Conservation (phyloP, 2,888 invertebrate species). For the Ophion obscuratus region DNA sequence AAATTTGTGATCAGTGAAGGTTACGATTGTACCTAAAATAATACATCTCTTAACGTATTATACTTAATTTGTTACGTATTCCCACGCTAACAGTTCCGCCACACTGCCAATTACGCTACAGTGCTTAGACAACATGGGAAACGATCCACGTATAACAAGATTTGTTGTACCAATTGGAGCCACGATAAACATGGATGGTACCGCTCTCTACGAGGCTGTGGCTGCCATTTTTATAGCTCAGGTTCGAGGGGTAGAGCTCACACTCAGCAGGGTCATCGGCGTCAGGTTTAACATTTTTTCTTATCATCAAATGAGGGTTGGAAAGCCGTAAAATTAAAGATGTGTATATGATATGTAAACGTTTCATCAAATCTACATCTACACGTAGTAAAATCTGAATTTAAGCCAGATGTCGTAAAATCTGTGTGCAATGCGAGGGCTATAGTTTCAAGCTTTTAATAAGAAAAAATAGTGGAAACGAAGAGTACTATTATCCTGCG, state of each 20-base stretch:
- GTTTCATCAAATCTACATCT: too few species aligned
- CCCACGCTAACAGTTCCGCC: conserved; percentile 88
- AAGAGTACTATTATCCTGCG: too few species aligned
- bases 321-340: neutral
- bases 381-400: too few species aligned
- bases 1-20: too few species aligned
- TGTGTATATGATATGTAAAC: too few species aligned
- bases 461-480: too few species aligned
- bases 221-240: conserved; percentile 99
- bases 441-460: neutral
- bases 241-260: conserved; percentile 91
- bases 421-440: too few species aligned
- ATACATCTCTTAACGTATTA: too few species aligned
- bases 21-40: too few species aligned
- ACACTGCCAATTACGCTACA: conserved; percentile 98
- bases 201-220: conserved; percentile 98
- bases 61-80: neutral
- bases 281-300: conserved; percentile 88
- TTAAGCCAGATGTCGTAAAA: too few species aligned
- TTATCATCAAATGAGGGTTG: conserved; percentile 64
- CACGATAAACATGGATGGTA: conserved; percentile 99
- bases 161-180: conserved; percentile 99
- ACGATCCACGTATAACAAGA: conserved; percentile 96
- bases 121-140: conserved; percentile 95
- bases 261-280: conserved; percentile 95